phyloP scores from a whole-genome alignment of 2,113 vertebrate species.

The Pterocles burchelli region DNA sequence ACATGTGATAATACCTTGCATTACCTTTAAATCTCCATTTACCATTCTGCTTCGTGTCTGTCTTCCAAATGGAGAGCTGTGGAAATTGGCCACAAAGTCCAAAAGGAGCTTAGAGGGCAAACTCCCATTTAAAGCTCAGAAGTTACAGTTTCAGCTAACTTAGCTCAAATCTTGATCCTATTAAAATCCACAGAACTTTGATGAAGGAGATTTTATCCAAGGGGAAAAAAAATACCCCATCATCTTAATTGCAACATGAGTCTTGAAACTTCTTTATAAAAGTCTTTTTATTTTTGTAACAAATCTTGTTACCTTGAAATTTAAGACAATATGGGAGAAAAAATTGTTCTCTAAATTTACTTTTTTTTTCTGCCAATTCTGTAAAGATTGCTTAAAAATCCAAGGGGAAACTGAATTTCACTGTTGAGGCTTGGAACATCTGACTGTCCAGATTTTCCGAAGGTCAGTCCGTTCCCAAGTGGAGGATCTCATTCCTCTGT shows the following conservation, averaged over 20 bases:
- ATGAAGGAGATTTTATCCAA: background rate
- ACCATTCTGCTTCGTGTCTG: background rate
- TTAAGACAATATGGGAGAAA: background rate
- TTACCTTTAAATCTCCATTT: background rate
- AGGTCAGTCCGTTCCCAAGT: background rate
- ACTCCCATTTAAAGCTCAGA: background rate
- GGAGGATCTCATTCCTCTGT: background rate
- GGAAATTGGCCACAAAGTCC: background rate
- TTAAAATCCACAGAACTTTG: background rate
- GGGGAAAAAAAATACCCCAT: accelerated
- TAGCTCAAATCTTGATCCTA: background rate
- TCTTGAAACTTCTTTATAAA: background rate
- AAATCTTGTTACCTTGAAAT: background rate
- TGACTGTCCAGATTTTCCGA: background rate
- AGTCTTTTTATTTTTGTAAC: background rate
- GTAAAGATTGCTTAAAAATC: constrained; percentile 1
- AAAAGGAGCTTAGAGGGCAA: background rate
- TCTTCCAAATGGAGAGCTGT: background rate
- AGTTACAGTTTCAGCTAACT: background rate
- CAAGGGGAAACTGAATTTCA: background rate
- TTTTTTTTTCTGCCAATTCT: background rate
- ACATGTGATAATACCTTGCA: background rate
- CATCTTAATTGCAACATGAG: background rate
- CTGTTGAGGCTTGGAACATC: background rate
- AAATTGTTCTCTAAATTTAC: background rate